Conservation (phyloP, 2,888 invertebrate species). For the Strigamia crassipes region DNA sequence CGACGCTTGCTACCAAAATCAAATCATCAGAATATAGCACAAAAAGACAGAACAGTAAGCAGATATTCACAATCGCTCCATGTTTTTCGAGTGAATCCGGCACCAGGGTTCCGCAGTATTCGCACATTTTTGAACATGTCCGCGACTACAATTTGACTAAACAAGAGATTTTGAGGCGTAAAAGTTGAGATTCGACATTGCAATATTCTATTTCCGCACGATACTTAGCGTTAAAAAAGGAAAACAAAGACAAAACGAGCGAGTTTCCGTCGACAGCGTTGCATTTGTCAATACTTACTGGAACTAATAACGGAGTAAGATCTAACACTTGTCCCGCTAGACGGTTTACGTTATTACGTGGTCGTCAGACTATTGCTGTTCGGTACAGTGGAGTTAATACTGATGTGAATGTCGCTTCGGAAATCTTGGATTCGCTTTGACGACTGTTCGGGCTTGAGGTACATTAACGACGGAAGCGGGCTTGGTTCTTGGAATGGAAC, state of each 20-base stretch:
- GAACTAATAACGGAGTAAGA: background rate
- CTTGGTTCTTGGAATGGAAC: slow-evolving; percentile 46
- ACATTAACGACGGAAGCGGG: slow-evolving; percentile 42
- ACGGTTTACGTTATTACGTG: background rate
- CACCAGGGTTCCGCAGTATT: too few relatives aligned
- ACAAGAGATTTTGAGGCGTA: background rate
- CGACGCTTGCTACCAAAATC: too few relatives aligned
- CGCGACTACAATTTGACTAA: background rate
- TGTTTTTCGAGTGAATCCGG: too few relatives aligned
- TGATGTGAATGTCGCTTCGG: slow-evolving; percentile 45
- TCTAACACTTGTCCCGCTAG: background rate
- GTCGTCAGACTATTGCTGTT: slow-evolving; percentile 29
- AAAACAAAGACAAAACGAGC: background rate
- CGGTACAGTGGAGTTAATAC: slow-evolving; percentile 44
- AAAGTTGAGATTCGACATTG: background rate
- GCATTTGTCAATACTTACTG: background rate
- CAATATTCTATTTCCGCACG: background rate
- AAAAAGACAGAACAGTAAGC: too few relatives aligned
- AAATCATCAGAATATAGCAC: too few relatives aligned
- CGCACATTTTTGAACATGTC: background rate
- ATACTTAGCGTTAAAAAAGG: background rate
- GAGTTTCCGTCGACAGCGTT: background rate
- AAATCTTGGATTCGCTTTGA: slow-evolving; percentile 22
- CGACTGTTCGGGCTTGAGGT: slow-evolving; percentile 45
- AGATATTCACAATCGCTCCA: too few relatives aligned